Percentiles rank a stretch among this genome's conserved stretches.
phyloP scores from a whole-genome alignment of 2,888 invertebrate genomes.

The Nymphalis urticae region DNA sequence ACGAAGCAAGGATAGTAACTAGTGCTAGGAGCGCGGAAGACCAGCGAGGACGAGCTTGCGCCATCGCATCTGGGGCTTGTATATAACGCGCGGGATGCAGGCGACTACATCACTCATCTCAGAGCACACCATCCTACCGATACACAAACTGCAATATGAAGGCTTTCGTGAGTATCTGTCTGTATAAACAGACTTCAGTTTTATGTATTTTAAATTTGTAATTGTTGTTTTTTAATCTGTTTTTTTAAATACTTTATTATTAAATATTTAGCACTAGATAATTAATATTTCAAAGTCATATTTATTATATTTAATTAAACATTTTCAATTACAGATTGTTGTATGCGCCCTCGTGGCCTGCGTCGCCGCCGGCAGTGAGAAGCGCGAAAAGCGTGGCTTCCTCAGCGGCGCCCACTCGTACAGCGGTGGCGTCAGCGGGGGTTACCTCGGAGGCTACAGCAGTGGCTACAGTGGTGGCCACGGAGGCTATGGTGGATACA shows the following conservation, averaged over 20 bases:
- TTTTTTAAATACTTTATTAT: too few species aligned
- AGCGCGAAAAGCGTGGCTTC: slow-evolving; percentile 38
- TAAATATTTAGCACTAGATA: too few species aligned
- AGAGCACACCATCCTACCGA: slow-evolving; percentile 2
- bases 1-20: slow-evolving; percentile 16
- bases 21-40: slow-evolving; percentile 8
- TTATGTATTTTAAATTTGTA: neutral
- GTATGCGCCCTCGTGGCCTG: slow-evolving; percentile 32
- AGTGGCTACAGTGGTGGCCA: slow-evolving; percentile 17
- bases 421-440: slow-evolving; percentile 8
- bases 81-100: slow-evolving; percentile 18
- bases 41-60: slow-evolving; percentile 24
- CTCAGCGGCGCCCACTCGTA: slow-evolving; percentile 27
- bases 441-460: slow-evolving; percentile 14
- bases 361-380: slow-evolving; percentile 26
- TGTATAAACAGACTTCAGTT: neutral
- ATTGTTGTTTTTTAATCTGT: too few species aligned
- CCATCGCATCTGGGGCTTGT: slow-evolving; percentile 13
- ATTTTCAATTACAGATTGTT: slow-evolving; percentile 27
- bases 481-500: slow-evolving; percentile 11
- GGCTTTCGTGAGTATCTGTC: slow-evolving; percentile 43
- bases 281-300: neutral
- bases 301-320: neutral
- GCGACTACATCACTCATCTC: slow-evolving; percentile 23
- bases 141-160: slow-evolving; percentile 32